Percentiles rank a stretch among this genome's conserved stretches.
These are phyloP conservation scores for Scaptomyza reducta DNA, from an alignment of 2,888 invertebrate genomes.

Conservation along the genomic window DNA sequence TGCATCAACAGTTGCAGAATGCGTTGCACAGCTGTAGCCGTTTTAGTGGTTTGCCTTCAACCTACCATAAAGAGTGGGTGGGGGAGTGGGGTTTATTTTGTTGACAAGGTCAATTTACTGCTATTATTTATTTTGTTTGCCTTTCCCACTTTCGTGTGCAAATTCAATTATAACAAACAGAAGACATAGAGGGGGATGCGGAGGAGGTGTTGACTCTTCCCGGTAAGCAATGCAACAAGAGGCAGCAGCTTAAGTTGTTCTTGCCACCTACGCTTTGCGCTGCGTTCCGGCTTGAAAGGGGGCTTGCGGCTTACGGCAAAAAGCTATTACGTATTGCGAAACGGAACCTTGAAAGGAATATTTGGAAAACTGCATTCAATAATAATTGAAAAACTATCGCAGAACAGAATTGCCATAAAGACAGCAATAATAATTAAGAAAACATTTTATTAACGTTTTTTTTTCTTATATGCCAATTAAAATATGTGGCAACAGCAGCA, in stretches of 20 bases:
- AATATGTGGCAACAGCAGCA: neutral
- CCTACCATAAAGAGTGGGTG: slow-evolving; percentile 30
- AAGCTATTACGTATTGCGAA: slow-evolving; percentile 7
- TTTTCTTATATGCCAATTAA: neutral
- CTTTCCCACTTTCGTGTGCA: slow-evolving; percentile 21
- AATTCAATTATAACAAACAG: slow-evolving; percentile 63
- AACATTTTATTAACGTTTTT: neutral
- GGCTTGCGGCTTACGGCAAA: neutral
- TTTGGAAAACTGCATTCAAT: neutral
- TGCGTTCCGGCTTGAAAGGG: neutral
- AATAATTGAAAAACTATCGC: neutral
- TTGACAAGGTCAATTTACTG: slow-evolving; percentile 30
- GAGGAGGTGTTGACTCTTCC: neutral
- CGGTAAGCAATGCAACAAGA: slow-evolving; percentile 21
- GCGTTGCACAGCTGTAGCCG: slow-evolving; percentile 84
- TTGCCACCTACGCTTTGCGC: slow-evolving; percentile 15
- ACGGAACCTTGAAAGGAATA: neutral
- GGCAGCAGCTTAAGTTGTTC: slow-evolving; percentile 68
- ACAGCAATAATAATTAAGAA: neutral
- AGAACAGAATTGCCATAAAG: neutral
- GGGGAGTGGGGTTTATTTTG: slow-evolving; percentile 1
- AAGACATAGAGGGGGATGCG: neutral
- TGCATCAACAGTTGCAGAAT: slow-evolving; percentile 83
- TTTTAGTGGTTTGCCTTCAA: slow-evolving; percentile 74
- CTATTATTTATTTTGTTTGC: slow-evolving; percentile 4